phyloP scores from a whole-genome alignment of 2,888 invertebrate genomes.

The Artemia sinica region DNA sequence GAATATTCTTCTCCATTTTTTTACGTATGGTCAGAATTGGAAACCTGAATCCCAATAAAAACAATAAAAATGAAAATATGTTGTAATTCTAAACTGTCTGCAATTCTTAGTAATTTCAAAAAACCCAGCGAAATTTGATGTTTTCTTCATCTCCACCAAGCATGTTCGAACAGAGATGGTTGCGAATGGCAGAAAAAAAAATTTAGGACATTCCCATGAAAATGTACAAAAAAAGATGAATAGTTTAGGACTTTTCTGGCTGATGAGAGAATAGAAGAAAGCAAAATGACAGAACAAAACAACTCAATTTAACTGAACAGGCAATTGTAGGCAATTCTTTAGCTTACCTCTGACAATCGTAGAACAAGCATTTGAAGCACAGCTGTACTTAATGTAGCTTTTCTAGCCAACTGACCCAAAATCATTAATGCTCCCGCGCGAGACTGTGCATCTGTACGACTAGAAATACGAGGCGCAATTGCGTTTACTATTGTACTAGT shows the following conservation, averaged over 20 bases:
- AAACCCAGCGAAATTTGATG: too few species aligned
- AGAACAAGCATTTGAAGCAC: not conserved
- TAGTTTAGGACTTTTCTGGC: not conserved
- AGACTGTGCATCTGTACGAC: not conserved
- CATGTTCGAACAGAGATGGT: too few species aligned
- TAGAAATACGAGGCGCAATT: not conserved
- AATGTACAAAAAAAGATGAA: constrained; percentile 26
- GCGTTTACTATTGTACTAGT: constrained; percentile 3
- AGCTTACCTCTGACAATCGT: not conserved
- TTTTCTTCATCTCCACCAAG: too few species aligned
- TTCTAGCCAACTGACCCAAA: not conserved
- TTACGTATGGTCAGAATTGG: too few species aligned
- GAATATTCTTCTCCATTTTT: too few species aligned
- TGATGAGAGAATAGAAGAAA: not conserved
- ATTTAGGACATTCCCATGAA: constrained; percentile 36
- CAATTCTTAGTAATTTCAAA: too few species aligned
- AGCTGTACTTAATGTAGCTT: not conserved
- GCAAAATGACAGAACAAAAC: not conserved
- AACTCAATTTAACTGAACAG: not conserved
- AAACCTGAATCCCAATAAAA: too few species aligned
- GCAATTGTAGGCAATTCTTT: constrained; percentile 1
- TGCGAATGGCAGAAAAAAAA: too few species aligned
- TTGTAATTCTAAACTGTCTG: too few species aligned
- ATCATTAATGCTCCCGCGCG: not conserved
- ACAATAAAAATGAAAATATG: too few species aligned